phyloP scores from a whole-genome alignment of 2,888 invertebrate species.

The Drosophila nr. perissopoda region DNA sequence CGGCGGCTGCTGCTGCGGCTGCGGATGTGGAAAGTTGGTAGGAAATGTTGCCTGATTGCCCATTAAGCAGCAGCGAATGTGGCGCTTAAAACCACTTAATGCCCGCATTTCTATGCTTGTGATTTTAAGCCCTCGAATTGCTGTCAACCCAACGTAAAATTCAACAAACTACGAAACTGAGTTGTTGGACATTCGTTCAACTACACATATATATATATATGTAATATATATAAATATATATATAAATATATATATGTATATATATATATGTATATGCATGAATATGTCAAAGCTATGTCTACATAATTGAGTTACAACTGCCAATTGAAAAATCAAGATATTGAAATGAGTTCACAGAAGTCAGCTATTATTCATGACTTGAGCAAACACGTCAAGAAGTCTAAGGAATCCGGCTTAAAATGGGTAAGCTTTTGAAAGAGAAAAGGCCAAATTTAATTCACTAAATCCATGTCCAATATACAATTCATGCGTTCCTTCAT shows the following conservation, averaged over 20 bases:
- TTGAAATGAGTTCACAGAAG: neutral
- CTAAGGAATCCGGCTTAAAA: neutral
- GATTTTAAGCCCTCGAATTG: slow-evolving; percentile 44
- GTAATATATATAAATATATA: slow-evolving; percentile 2
- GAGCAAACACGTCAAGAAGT: neutral
- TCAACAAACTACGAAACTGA: neutral
- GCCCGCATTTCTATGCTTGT: slow-evolving; percentile 33
- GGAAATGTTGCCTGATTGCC: slow-evolving; percentile 61
- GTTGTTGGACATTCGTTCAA: neutral
- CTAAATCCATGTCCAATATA: neutral
- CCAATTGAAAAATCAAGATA: neutral
- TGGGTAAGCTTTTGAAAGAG: neutral
- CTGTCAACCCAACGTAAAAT: slow-evolving; percentile 13
- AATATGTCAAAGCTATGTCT: neutral
- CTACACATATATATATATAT: neutral
- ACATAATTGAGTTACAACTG: neutral
- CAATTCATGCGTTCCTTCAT: neutral
- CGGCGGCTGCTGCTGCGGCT: neutral
- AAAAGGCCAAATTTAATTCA: neutral
- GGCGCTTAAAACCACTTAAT: slow-evolving; percentile 47
- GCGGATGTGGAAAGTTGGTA: slow-evolving; percentile 53
- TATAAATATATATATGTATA: neutral
- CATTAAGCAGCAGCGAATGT: slow-evolving; percentile 36
- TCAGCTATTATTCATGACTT: slow-evolving; percentile 1
- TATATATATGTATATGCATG: neutral